Evolutionary conservation across 2,113 vertebrate genomes (phyloP).

Genomic region (Amblyopsis rosae): DNA sequence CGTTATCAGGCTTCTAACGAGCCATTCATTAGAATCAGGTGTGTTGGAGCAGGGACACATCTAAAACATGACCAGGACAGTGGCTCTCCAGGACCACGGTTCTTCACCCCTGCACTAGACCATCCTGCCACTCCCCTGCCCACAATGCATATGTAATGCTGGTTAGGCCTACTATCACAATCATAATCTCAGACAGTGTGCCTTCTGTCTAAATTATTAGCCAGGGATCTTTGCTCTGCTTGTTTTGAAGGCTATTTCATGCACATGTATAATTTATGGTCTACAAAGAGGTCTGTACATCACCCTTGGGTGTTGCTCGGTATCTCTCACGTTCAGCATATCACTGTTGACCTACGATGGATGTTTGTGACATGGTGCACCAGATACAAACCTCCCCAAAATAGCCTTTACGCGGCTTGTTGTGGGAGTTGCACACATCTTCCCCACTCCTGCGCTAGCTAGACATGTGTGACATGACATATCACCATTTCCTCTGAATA

Average conservation of each 20-base stretch:
- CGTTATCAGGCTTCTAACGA: too few species aligned
- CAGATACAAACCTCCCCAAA: not conserved
- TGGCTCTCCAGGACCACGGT: too few species aligned
- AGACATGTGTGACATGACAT: constrained; percentile 58
- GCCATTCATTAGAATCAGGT: too few species aligned
- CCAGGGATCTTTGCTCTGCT: not conserved
- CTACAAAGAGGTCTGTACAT: not conserved
- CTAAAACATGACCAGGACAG: too few species aligned
- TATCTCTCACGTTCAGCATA: not conserved
- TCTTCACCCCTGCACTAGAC: too few species aligned
- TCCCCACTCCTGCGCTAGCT: constrained; percentile 20
- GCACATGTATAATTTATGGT: not conserved
- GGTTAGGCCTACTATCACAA: too few species aligned
- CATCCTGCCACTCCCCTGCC: too few species aligned
- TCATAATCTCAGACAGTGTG: too few species aligned
- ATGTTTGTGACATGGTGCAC: not conserved
- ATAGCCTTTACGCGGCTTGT: not conserved
- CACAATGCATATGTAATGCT: too few species aligned
- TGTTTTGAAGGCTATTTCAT: not conserved
- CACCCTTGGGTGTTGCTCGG: too few species aligned
- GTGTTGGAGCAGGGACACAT: too few species aligned
- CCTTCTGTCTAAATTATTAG: not conserved
- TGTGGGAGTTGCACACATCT: constrained; percentile 7
- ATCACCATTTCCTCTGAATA: constrained; percentile 60
- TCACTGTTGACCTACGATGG: not conserved